Evolutionary conservation across 37 sponge, comb jelly and placozoan species (phyloP), one percentile per base, ranked within the genome.

Genomic region (Halichondria panicea): DNA sequence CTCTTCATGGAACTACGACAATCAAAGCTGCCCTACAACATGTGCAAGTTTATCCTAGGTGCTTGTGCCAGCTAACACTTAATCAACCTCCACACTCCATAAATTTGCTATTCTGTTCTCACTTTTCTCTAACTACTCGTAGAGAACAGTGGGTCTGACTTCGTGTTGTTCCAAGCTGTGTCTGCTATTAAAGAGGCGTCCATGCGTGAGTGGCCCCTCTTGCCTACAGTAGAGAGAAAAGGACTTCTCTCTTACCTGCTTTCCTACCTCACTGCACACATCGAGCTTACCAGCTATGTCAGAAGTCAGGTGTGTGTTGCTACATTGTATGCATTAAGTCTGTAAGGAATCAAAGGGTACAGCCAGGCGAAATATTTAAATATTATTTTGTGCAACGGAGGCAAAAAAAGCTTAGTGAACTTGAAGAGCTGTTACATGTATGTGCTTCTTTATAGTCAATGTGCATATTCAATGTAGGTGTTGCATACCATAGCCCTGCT

Each of bases 81-180:
- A 48, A 18, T 48, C 11, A 48, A 11, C 15, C 52, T 15, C 52
- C 15, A 11, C 52, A 11, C 52, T 15, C 52, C 15, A 48, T 15
- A 53, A 11, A 39, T 34, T 36, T 9, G 18, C 11, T 66, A 35
- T 11, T 66, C 9, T 27, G 19, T 48, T 27, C 21, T 22, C 27
- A 45, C 22, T 42, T 40, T 7, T 43, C 64, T 62, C 57, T 35
- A 12, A 21, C 32, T 48, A 0, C 4, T 28, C 33, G 0, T 66
- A 85, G 87, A 86, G 55, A 36, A 76, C 69, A 67, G 76, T 40
- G 44, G 48, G 25, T 79, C 65, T 19, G 83, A 79, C 41, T 92
- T 69, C 43, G 86, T 89, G 2, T 78, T 64, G 22, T 92, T 89
- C 54, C 77, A 89, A 43, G 90, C 88, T 52, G 82, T 68, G 46